Evolutionary conservation across 2,797 vertebrate genomes (phyloP).

Genomic region (Pogonophryne albipinna): DNA sequence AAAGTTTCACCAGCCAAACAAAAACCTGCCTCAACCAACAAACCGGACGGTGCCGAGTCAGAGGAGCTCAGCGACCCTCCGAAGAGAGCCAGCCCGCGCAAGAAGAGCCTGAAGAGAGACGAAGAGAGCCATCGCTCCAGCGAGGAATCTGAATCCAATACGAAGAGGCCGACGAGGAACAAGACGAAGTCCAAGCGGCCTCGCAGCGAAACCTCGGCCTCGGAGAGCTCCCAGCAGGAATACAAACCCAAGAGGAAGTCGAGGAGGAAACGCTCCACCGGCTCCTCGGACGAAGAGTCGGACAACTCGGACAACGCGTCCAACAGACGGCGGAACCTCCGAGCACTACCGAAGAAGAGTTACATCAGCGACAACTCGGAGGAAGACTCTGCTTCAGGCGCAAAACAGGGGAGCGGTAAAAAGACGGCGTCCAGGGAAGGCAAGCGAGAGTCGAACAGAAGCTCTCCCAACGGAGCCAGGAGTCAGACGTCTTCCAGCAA

Average conservation of each 20-base stretch:
- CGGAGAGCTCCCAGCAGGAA: conserved; percentile 75
- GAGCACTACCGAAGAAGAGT: conserved; percentile 84
- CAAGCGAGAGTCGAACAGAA: conserved; percentile 48
- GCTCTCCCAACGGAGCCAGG: conserved; percentile 52
- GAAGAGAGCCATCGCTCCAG: conserved; percentile 63
- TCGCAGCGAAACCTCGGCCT: conserved; percentile 45
- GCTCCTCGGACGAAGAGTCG: conserved; percentile 77
- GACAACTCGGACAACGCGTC: conserved; percentile 66
- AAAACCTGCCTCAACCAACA: conserved; percentile 74
- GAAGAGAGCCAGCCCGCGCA: conserved; percentile 61
- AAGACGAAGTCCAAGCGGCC: conserved; percentile 65
- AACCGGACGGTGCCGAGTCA: conserved; percentile 64
- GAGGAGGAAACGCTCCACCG: conserved; percentile 69
- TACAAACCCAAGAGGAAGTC: conserved; percentile 68
- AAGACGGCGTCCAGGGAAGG: conserved; percentile 46
- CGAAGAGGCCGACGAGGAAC: conserved; percentile 55
- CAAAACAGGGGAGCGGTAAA: conserved; percentile 59
- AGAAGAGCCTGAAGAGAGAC: conserved; percentile 64
- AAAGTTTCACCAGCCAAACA: conserved; percentile 68
- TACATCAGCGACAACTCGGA: conserved; percentile 85
- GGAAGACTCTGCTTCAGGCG: conserved; percentile 71
- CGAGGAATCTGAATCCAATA: conserved; percentile 56
- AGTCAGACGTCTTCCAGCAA: conserved; percentile 75
- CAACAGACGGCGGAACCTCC: conserved; percentile 66
- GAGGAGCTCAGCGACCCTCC: conserved; percentile 70